phyloP scores from a whole-genome alignment of 2,888 invertebrate genomes.

The Nemoura dubitans region DNA sequence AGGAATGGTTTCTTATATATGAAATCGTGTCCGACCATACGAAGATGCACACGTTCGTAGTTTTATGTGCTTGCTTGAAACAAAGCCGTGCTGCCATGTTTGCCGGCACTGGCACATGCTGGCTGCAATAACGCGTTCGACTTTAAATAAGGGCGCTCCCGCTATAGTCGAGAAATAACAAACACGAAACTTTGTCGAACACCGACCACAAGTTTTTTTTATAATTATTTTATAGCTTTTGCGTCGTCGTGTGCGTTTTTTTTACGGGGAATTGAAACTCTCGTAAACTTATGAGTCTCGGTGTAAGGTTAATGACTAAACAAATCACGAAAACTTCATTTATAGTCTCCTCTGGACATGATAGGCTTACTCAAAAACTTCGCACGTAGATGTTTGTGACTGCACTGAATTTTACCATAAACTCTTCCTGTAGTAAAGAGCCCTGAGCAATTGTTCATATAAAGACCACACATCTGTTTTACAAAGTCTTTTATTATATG shows the following conservation, averaged over 20 bases:
- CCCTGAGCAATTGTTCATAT: not conserved
- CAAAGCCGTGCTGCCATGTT: not conserved
- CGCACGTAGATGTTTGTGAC: not conserved
- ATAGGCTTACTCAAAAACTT: not conserved
- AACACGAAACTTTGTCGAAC: constrained; percentile 26
- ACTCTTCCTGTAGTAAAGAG: not conserved
- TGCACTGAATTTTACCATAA: not conserved
- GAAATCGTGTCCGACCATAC: not conserved
- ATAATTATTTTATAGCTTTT: constrained; percentile 36
- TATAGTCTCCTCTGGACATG: not conserved
- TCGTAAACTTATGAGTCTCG: constrained; percentile 30
- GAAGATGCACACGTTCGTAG: not conserved
- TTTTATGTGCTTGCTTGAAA: not conserved
- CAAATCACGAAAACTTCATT: constrained; percentile 4
- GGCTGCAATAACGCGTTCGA: not conserved
- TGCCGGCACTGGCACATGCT: not conserved
- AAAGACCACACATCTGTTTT: constrained; percentile 1
- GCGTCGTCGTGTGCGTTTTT: constrained; percentile 19
- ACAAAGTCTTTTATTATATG: not conserved
- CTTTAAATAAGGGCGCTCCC: constrained; percentile 27
- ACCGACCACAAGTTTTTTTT: constrained; percentile 20
- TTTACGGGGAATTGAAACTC: not conserved
- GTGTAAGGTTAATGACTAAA: not conserved
- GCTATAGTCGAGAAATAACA: constrained; percentile 15
- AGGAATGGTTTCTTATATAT: not conserved